A percentile compares a stretch with the other conserved stretches of the same genome.
phyloP scores from a whole-genome alignment of 2,113 vertebrate genomes.

The Sisor rabdophorus region DNA sequence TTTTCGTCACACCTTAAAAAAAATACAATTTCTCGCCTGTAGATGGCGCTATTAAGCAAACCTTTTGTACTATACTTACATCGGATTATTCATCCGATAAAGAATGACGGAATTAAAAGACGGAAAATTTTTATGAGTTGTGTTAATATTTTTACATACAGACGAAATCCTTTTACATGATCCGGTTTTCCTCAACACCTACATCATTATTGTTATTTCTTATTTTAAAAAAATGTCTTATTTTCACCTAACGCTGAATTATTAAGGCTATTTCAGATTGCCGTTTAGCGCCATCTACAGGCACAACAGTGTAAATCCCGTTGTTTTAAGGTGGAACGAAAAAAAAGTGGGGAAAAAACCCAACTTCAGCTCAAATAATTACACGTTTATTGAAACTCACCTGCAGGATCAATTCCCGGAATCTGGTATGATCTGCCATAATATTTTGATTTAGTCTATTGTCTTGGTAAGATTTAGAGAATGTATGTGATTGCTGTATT shows the following conservation, averaged over 20 bases:
- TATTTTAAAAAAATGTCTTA: no score
- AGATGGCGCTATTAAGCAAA: neutral
- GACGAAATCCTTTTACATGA: no score
- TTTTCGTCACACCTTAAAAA: neutral
- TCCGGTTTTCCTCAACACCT: no score
- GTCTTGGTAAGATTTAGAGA: neutral
- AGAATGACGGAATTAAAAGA: no score
- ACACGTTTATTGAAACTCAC: neutral
- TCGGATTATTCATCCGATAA: no score
- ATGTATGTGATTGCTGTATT: neutral
- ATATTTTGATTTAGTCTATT: neutral
- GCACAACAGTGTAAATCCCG: neutral
- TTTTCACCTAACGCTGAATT: no score
- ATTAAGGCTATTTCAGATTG: no score
- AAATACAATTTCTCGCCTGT: neutral
- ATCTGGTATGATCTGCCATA: neutral
- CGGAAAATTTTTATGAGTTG: no score
- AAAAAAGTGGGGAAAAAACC: neutral
- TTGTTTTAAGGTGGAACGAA: conserved; percentile 12
- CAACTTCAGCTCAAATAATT: neutral
- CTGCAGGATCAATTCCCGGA: conserved; percentile 3
- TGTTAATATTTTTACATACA: no score
- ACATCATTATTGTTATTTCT: no score
- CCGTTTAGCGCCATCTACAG: neutral
- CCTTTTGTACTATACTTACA: no score